Evolutionary conservation across 1,140 invertebrate genomes (phyloP).

Genomic region (Archegozetes longisetosus): DNA sequence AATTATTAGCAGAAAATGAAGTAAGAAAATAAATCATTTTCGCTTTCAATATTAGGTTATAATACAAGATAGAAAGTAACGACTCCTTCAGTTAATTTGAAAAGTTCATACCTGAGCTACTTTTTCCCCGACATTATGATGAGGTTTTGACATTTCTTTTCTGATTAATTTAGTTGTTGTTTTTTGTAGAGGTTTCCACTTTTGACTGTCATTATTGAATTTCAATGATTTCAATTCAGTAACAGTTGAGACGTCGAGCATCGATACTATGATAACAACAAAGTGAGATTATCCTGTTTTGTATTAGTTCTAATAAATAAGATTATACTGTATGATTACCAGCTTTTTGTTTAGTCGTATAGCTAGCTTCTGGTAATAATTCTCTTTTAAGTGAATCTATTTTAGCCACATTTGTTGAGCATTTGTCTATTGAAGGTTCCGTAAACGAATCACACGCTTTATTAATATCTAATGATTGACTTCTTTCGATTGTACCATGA

Average conservation of each 20-base stretch:
- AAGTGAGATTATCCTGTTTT: too few species aligned
- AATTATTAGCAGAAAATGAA: too few species aligned
- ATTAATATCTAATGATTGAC: background rate
- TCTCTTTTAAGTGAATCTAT: background rate
- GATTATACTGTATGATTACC: background rate
- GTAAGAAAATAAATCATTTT: too few species aligned
- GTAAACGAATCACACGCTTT: background rate
- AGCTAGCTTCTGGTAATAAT: background rate
- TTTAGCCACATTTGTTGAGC: background rate
- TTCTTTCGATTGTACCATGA: background rate
- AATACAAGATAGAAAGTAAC: too few species aligned
- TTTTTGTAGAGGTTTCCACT: background rate
- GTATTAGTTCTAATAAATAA: background rate
- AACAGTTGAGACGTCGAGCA: background rate
- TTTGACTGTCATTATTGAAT: background rate
- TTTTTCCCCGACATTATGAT: background rate
- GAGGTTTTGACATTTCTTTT: background rate
- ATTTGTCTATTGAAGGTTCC: background rate
- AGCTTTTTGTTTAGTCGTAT: background rate
- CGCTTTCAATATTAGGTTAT: too few species aligned
- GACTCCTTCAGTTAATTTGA: too few species aligned
- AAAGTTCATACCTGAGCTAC: background rate
- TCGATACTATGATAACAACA: background rate
- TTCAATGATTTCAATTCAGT: background rate
- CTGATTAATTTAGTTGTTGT: background rate